These are phyloP conservation scores for Spheniscus humboldti DNA, from an alignment of 2,797 vertebrate species.

Conservation along the genomic window DNA sequence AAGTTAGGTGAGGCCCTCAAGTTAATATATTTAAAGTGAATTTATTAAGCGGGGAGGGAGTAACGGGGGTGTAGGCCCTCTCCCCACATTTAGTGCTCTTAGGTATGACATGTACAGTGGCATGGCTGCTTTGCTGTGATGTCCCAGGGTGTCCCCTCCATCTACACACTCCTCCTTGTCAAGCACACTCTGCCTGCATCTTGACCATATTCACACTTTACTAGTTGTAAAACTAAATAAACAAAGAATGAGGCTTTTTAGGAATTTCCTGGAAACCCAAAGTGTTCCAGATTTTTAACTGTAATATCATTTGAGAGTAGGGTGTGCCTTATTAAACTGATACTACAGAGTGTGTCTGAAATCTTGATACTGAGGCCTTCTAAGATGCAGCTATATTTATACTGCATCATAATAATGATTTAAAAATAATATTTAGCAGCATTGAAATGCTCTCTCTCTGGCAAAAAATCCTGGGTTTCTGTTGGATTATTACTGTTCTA, in stretches of 20 bases:
- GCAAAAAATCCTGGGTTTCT: background rate
- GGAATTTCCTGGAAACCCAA: background rate
- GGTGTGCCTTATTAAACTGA: background rate
- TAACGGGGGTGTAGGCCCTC: background rate
- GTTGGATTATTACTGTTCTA: background rate
- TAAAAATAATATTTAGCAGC: background rate
- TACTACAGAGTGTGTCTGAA: background rate
- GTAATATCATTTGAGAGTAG: background rate
- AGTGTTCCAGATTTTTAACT: background rate
- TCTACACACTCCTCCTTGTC: background rate
- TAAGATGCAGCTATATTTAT: background rate
- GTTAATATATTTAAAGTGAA: background rate
- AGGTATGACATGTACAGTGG: background rate
- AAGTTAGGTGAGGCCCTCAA: background rate
- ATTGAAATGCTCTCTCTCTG: background rate
- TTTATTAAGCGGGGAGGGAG: background rate
- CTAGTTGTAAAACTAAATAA: background rate
- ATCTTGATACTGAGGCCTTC: background rate
- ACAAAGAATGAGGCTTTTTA: background rate
- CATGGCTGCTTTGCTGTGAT: background rate
- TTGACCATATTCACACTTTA: background rate
- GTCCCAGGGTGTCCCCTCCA: fast-evolving
- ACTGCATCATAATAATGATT: background rate
- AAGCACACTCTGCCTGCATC: background rate
- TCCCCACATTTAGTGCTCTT: background rate